phyloP scores from a whole-genome alignment of 2,113 vertebrate species.

The Corvus hawaiiensis region DNA sequence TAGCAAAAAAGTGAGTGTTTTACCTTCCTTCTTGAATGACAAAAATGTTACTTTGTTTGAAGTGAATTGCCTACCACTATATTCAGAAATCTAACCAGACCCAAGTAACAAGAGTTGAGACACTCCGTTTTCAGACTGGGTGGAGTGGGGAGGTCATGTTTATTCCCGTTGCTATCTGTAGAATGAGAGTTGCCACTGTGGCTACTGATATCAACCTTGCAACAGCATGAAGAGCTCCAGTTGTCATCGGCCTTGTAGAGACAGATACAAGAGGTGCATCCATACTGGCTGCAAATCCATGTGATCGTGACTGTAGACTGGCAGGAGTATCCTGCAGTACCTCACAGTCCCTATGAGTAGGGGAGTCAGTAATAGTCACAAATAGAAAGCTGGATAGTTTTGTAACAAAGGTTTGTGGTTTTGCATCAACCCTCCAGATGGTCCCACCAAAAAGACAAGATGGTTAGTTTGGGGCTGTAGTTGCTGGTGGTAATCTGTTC shows the following conservation, averaged over 20 bases:
- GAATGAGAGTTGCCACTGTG: background rate
- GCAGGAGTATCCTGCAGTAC: background rate
- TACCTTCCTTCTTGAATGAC: background rate
- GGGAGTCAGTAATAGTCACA: background rate
- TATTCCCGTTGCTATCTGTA: background rate
- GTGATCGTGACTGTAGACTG: background rate
- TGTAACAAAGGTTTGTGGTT: background rate
- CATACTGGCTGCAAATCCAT: background rate
- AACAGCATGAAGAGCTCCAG: background rate
- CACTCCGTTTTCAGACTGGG: background rate
- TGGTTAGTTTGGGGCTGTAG: background rate
- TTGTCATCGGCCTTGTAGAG: background rate
- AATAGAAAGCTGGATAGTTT: background rate
- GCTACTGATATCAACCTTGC: background rate
- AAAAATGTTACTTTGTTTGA: background rate
- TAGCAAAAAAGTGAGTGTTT: background rate
- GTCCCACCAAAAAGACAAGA: background rate
- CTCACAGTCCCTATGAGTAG: background rate
- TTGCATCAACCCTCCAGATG: rapidly evolving
- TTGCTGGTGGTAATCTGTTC: background rate
- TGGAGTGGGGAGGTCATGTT: background rate
- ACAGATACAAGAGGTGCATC: background rate
- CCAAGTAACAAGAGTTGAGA: background rate
- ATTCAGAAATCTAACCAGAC: background rate
- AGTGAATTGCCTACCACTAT: background rate